These are phyloP conservation scores for Sialis fuliginosa DNA, from an alignment of 2,888 invertebrate species.

Conservation along the genomic window DNA sequence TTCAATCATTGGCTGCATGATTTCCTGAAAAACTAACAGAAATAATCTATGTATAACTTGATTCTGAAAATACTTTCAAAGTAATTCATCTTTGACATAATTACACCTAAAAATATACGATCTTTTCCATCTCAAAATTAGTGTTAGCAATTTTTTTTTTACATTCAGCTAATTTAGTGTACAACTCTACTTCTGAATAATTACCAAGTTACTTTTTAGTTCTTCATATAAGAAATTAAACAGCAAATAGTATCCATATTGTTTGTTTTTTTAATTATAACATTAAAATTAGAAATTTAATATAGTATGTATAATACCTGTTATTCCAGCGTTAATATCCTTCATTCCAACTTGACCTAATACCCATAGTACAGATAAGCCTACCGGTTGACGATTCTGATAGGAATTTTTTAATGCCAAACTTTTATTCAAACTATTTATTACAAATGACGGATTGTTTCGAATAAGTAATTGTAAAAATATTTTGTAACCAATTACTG, in stretches of 20 bases:
- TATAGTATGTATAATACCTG: constrained; percentile 39
- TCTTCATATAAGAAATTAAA: no score
- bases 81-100: neutral
- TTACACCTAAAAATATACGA: neutral
- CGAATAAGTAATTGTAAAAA: constrained; percentile 51
- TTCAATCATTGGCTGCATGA: constrained; percentile 54
- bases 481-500: constrained; percentile 49
- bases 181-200: no score
- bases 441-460: constrained; percentile 43
- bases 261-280: no score
- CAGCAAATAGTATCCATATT: no score
- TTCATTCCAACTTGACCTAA: constrained; percentile 53
- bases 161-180: no score
- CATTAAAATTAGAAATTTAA: no score
- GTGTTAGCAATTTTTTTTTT: no score
- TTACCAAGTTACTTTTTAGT: no score
- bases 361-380: constrained; percentile 56
- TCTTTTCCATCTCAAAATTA: no score
- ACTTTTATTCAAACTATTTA: constrained; percentile 41
- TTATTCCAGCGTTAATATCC: constrained; percentile 45
- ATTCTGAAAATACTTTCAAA: neutral
- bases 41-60: constrained; percentile 1
- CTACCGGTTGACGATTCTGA: constrained; percentile 56
- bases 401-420: constrained; percentile 50
- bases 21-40: constrained; percentile 50